These are phyloP conservation scores for Agrochola lychnidis DNA, from an alignment of 2,888 invertebrate genomes.

Conservation along the genomic window DNA sequence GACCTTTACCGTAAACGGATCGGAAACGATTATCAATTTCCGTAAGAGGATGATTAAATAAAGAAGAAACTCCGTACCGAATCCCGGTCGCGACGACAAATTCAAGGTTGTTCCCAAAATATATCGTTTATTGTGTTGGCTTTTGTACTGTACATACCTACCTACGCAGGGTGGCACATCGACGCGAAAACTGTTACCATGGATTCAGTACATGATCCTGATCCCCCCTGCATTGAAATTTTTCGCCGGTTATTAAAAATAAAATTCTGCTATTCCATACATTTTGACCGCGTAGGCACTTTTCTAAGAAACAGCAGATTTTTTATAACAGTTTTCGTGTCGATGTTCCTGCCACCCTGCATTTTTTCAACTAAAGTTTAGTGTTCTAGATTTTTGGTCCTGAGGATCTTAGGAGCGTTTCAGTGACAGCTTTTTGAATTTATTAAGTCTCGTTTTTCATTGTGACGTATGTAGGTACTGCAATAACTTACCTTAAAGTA, in stretches of 20 bases:
- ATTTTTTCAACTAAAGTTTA: background rate
- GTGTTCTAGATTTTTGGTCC: background rate
- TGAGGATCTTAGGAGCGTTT: background rate
- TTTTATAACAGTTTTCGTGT: too few species aligned
- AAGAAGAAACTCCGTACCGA: background rate
- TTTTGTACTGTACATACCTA: background rate
- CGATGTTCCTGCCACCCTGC: background rate
- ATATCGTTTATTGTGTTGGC: background rate
- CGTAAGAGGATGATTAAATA: conserved; percentile 8
- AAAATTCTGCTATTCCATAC: too few species aligned
- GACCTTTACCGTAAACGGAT: conserved; percentile 3
- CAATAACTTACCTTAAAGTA: too few species aligned
- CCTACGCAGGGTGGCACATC: too few species aligned
- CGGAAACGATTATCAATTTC: conserved; percentile 38
- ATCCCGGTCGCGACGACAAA: conserved; percentile 11
- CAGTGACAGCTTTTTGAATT: background rate
- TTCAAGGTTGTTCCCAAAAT: background rate
- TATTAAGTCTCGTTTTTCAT: background rate
- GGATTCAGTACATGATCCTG: too few species aligned
- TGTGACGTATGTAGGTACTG: too few species aligned
- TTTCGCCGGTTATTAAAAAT: too few species aligned
- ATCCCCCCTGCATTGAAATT: too few species aligned
- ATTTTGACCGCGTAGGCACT: too few species aligned
- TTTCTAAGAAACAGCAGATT: too few species aligned
- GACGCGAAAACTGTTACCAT: too few species aligned